These are phyloP conservation scores for Procambarus virginalis DNA, from an alignment of 1,140 invertebrate species.

Conservation along the genomic window DNA sequence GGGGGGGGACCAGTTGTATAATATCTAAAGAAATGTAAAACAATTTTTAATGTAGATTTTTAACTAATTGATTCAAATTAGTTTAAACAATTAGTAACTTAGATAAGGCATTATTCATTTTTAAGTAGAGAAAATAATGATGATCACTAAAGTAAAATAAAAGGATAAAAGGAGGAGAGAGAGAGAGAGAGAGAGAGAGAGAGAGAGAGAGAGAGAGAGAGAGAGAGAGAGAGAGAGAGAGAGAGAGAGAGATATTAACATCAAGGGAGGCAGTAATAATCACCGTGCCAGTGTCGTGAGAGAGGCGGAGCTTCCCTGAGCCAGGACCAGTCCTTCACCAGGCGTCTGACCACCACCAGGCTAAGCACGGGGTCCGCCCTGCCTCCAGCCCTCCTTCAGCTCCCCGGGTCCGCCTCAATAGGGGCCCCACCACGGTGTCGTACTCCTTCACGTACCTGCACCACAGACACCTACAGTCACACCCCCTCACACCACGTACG, in stretches of 20 bases:
- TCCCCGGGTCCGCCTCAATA: background rate
- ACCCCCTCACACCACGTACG: too few relatives aligned
- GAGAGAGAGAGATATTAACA: too few relatives aligned
- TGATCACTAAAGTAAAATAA: background rate
- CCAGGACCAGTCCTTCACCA: constrained; percentile 11
- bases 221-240: background rate
- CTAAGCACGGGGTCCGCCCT: background rate
- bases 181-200: background rate
- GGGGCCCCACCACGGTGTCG: background rate
- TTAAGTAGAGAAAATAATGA: too few relatives aligned
- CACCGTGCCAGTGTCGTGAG: background rate
- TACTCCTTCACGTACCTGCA: constrained; percentile 12
- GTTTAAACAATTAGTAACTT: too few relatives aligned
- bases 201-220: background rate
- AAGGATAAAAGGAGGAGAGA: background rate
- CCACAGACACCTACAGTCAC: too few relatives aligned
- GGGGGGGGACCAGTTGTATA: too few relatives aligned
- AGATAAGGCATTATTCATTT: too few relatives aligned
- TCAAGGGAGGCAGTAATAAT: too few relatives aligned
- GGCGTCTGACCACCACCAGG: background rate
- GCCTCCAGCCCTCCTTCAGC: background rate
- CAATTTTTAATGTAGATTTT: too few relatives aligned
- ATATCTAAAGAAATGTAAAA: too few relatives aligned
- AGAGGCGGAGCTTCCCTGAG: constrained; percentile 1
- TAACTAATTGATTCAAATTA: too few relatives aligned